Evolutionary conservation across 35 echinoderm and acorn worm species (phyloP).

Genomic region (Acanthaster planci): DNA sequence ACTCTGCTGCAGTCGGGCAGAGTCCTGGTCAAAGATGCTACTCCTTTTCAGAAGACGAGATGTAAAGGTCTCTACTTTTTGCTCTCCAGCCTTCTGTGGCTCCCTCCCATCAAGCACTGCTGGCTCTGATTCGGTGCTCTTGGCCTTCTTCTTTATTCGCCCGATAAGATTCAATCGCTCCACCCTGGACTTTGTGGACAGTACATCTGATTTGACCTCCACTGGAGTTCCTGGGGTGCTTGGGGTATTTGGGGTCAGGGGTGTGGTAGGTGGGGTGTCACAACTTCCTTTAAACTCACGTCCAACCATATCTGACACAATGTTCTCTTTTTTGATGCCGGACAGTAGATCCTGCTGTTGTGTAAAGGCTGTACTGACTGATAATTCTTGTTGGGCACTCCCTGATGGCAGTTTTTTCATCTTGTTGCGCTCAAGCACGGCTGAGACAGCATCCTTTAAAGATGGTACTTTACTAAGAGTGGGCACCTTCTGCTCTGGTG

Average conservation of each 20-base stretch:
- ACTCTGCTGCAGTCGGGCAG: slow-evolving; percentile 68
- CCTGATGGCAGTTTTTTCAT: neutral
- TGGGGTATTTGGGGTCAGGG: slow-evolving; percentile 75
- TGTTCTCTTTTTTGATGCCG: neutral
- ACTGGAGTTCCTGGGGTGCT: slow-evolving; percentile 69
- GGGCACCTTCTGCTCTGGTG: neutral
- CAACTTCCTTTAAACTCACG: slow-evolving; percentile 8
- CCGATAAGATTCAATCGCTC: slow-evolving; percentile 39
- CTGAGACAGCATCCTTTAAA: slow-evolving; percentile 5
- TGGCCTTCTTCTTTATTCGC: slow-evolving; percentile 79
- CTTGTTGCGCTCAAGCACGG: slow-evolving; percentile 14
- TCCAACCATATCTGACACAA: neutral
- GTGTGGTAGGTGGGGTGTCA: slow-evolving; percentile 46
- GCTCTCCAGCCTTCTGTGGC: slow-evolving; percentile 22
- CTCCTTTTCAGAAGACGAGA: slow-evolving; percentile 54
- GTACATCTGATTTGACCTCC: slow-evolving; percentile 36
- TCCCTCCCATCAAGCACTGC: slow-evolving; percentile 9
- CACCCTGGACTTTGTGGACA: slow-evolving; percentile 41
- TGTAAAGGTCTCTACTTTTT: slow-evolving; percentile 38
- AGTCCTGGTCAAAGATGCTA: slow-evolving; percentile 96
- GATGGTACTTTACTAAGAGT: neutral
- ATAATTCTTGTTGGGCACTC: neutral
- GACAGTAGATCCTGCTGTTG: neutral
- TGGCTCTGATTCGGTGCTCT: slow-evolving; percentile 55
- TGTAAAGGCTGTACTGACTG: neutral